Base-by-base conservation (phyloP, 1,140 invertebrate species). In the Bombus soroeensis region DNA sequence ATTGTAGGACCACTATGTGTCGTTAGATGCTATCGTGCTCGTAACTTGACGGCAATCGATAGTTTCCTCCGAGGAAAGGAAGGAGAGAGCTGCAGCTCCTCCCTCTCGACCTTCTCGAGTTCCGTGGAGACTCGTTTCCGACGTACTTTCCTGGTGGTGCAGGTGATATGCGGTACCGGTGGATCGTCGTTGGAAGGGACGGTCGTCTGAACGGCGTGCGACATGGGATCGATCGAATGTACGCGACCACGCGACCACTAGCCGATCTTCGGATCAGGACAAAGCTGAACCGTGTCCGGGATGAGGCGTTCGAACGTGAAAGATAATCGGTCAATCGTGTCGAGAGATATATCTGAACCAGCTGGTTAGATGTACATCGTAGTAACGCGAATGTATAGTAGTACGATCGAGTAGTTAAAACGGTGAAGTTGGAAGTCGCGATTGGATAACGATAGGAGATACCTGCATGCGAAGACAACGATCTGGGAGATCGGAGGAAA, bases 11-110 rank as follows among this genome's bases (percentile, higher is more conserved):
- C 75, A 34, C 43, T 53, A 57, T 53, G 66, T 72, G 53, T 79
- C 66, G 83, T 85, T 85, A 64, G 66, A 85, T 41, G 39, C 53
- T 80, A 85, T 85, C 75, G 68, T 10, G 59, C 37, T 78, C 83
- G 76, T 85, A 71, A 64, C 76, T 85, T 80, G 53, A 13, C 74
- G 68, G 53, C 68, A 85, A 85, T 85, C 83, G 83, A 85, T 85
- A 85, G 68, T 85, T 80, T n/a, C 34, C 32, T 80, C 32, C 47
- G 75, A 62, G 66, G 72, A 28, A 62, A 53, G 57, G 68, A 72
- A 70, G 39, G 70, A 72, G 70, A 73, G 47, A 73, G 25, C 25
- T 2, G 32, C 47, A 37, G 82, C 57, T 70, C 64, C 82, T 75
- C 57, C 75, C 64, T 75, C 47, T 32, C 62, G 82, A 47, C 57